A percentile compares a stretch with the other conserved stretches of the same genome.
Conservation (phyloP, 2,113 vertebrate species). For the Carettochelys insculpta region DNA sequence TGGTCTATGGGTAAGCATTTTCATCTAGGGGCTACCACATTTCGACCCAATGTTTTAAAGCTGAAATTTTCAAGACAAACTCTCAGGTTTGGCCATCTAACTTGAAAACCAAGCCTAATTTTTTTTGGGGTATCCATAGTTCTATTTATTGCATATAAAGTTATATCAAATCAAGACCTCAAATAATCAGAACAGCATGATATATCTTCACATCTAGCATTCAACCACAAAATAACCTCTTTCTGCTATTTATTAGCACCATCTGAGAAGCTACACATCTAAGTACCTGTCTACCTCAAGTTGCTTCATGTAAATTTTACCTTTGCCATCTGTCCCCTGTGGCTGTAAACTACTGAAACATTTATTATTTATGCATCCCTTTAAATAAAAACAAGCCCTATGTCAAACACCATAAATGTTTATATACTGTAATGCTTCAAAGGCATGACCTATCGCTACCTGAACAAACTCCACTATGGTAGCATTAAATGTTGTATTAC, state of each 20-base stretch:
- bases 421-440: background rate
- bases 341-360: background rate
- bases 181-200: background rate
- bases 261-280: rapidly evolving
- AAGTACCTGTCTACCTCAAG: rapidly evolving
- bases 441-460: constrained; percentile 25
- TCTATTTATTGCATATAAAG: background rate
- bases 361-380: rapidly evolving
- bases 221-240: background rate
- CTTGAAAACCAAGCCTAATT: no score
- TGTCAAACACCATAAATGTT: background rate
- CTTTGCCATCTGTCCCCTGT: background rate
- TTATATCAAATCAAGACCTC: background rate
- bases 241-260: background rate
- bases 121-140: background rate
- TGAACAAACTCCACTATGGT: constrained; percentile 12
- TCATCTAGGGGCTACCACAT: background rate
- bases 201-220: background rate
- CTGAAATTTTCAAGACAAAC: background rate
- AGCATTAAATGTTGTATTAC: background rate
- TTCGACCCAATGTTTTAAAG: background rate
- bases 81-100: background rate
- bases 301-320: background rate
- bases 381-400: background rate
- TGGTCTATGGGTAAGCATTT: background rate